A percentile compares a stretch with the other conserved stretches of the same genome.
These are phyloP conservation scores for Mugil cephalus DNA, from an alignment of 2,113 vertebrate species.

Conservation along the genomic window DNA sequence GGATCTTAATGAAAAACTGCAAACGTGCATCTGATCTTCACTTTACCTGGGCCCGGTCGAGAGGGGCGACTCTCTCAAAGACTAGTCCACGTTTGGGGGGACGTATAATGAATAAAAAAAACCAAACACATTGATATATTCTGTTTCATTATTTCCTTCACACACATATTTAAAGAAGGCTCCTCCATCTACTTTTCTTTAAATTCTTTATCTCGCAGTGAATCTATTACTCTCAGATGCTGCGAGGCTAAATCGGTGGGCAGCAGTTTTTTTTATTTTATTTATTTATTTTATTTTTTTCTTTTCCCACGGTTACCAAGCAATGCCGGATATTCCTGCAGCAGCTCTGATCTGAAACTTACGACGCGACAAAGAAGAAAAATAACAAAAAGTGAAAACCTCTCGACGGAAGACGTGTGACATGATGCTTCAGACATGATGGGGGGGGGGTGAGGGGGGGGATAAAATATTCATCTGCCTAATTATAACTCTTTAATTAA, in stretches of 20 bases:
- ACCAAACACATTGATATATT: too few species aligned
- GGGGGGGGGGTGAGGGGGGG: background rate
- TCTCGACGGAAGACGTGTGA: too few species aligned
- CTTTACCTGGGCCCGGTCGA: slow-evolving; percentile 5
- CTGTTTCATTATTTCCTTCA: too few species aligned
- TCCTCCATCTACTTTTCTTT: too few species aligned
- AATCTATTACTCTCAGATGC: background rate
- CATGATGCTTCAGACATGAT: background rate
- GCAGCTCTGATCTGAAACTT: background rate
- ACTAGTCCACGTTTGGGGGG: too few species aligned
- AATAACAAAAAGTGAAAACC: too few species aligned
- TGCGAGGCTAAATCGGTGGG: background rate
- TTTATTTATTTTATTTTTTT: background rate
- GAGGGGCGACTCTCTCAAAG: background rate
- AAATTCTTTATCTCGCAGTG: too few species aligned
- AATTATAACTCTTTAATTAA: slow-evolving; percentile 15
- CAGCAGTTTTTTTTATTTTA: slow-evolving; percentile 7
- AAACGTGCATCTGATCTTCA: slow-evolving; percentile 1
- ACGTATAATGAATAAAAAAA: too few species aligned
- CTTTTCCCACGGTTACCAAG: slow-evolving; percentile 33
- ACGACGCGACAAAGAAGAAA: too few species aligned
- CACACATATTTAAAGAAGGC: too few species aligned
- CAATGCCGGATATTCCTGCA: slow-evolving; percentile 36
- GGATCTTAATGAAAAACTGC: slow-evolving; percentile 44
- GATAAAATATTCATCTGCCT: background rate